Percentiles rank a stretch among this genome's conserved stretches.
These are phyloP conservation scores for Meteorus colon DNA, from an alignment of 2,888 invertebrate species.

Conservation along the genomic window DNA sequence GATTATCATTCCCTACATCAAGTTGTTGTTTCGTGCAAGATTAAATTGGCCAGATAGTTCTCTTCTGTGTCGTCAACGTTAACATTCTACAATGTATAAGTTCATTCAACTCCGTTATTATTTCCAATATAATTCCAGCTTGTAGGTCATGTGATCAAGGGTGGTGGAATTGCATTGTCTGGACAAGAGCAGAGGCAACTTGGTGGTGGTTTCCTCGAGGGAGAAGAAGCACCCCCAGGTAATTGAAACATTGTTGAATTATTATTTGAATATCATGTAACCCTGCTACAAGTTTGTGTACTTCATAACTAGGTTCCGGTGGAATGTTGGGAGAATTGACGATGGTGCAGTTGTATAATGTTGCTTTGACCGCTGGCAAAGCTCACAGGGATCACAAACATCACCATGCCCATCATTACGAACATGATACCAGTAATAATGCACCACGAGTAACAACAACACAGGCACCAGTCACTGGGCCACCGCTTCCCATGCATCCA, in stretches of 20 bases:
- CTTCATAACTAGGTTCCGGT: constrained; percentile 75
- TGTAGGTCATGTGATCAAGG: constrained; percentile 84
- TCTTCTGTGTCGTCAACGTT: too few species aligned
- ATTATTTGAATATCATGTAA: background rate
- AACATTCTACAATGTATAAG: too few species aligned
- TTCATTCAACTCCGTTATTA: too few species aligned
- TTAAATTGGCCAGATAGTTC: too few species aligned
- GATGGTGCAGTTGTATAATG: constrained; percentile 86
- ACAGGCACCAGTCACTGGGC: constrained; percentile 76
- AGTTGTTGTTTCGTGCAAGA: too few species aligned
- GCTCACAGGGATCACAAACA: constrained; percentile 92
- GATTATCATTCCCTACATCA: too few species aligned
- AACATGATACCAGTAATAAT: constrained; percentile 81
- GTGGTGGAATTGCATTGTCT: constrained; percentile 83
- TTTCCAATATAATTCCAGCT: constrained; percentile 74
- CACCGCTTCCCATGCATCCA: constrained; percentile 75
- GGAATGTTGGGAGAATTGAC: constrained; percentile 86
- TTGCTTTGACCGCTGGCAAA: constrained; percentile 88
- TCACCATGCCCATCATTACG: constrained; percentile 88
- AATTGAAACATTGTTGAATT: constrained; percentile 38
- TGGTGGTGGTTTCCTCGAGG: constrained; percentile 76
- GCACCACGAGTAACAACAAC: constrained; percentile 77
- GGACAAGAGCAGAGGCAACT: constrained; percentile 83
- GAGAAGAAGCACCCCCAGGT: constrained; percentile 75
- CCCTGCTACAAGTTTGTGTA: background rate